These are phyloP conservation scores for Pheucticus melanocephalus DNA, from an alignment of 2,113 vertebrate species.

Conservation along the genomic window DNA sequence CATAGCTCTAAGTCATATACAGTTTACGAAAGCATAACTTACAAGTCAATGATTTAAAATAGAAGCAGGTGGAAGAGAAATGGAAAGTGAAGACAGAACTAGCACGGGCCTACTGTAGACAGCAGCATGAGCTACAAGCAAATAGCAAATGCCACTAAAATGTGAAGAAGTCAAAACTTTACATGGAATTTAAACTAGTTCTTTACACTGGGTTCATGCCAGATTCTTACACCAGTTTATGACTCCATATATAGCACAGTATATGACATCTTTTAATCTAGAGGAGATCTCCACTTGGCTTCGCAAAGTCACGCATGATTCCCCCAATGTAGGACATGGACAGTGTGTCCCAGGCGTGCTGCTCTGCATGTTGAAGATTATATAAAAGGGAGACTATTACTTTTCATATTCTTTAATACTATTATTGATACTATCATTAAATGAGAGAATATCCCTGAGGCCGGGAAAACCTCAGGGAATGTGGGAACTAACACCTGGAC, in stretches of 20 bases:
- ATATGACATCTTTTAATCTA: background rate
- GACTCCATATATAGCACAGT: background rate
- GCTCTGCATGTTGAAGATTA: background rate
- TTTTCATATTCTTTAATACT: background rate
- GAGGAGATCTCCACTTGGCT: background rate
- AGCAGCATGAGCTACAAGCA: background rate
- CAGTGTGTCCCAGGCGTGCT: background rate
- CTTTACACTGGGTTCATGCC: background rate
- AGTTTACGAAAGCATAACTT: constrained; percentile 7
- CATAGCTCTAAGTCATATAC: background rate
- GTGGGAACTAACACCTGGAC: background rate
- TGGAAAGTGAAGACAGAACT: background rate
- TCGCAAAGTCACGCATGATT: background rate
- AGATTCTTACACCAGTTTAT: background rate
- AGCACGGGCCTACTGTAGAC: background rate
- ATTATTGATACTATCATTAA: constrained; percentile 19
- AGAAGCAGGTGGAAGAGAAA: background rate
- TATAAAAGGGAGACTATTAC: background rate
- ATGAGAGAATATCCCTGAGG: background rate
- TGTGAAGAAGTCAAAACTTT: background rate
- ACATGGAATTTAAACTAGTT: background rate
- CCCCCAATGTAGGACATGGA: background rate
- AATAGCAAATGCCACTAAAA: background rate
- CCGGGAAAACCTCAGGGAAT: background rate
- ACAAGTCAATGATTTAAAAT: background rate